Evolutionary conservation across 2,113 vertebrate genomes (phyloP).

Genomic region (Gymnobelideus leadbeateri): DNA sequence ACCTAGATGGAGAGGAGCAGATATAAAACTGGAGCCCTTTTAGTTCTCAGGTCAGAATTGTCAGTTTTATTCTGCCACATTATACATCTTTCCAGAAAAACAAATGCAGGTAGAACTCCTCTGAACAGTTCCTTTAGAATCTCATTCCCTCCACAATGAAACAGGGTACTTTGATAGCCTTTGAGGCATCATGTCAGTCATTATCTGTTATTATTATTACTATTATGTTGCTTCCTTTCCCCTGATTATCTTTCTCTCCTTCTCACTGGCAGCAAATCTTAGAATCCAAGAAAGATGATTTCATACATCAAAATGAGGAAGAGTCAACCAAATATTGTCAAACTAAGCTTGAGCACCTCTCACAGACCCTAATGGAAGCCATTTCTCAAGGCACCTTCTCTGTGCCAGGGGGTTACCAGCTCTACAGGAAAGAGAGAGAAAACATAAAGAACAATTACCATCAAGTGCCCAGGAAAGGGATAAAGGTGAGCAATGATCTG

Average conservation of each 20-base stretch:
- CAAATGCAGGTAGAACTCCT: neutral
- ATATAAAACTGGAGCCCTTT: neutral
- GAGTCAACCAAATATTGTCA: conserved; percentile 54
- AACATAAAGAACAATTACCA: conserved; percentile 23
- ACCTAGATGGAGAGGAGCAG: neutral
- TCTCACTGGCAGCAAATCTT: conserved; percentile 29
- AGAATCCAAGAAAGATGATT: conserved; percentile 42
- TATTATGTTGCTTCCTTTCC: neutral
- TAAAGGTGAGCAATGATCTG: conserved; percentile 51
- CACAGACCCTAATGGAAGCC: neutral
- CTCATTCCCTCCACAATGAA: neutral
- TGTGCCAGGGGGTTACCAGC: conserved; percentile 43
- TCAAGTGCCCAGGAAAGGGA: conserved; percentile 49
- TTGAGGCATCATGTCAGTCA: neutral
- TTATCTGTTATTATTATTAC: neutral
- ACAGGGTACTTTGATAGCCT: neutral
- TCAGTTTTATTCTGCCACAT: neutral
- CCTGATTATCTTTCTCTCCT: neutral
- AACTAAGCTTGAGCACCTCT: conserved; percentile 16
- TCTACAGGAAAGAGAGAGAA: conserved; percentile 46
- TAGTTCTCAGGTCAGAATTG: neutral
- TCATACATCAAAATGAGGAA: conserved; percentile 57
- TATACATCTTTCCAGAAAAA: neutral
- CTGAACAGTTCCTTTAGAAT: neutral
- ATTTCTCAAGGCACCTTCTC: conserved; percentile 41